These are phyloP conservation scores for Orientallactaga sibirica DNA, from an alignment of 2,797 vertebrate species.

Conservation along the genomic window DNA sequence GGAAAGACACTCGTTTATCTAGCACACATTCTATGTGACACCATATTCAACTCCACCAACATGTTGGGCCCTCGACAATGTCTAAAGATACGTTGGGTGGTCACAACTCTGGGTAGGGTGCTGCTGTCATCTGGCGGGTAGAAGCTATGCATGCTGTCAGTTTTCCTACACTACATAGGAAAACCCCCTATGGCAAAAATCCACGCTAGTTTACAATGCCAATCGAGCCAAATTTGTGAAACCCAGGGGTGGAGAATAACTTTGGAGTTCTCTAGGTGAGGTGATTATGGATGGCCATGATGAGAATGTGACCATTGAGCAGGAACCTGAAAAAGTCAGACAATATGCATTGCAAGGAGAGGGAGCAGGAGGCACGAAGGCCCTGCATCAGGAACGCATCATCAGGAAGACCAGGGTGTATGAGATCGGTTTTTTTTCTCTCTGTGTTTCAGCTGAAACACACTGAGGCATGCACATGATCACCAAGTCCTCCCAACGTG, in stretches of 20 bases:
- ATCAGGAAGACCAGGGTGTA: neutral
- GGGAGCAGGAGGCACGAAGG: neutral
- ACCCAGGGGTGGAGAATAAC: neutral
- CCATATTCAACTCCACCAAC: neutral
- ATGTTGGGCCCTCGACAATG: neutral
- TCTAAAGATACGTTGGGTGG: conserved; percentile 12
- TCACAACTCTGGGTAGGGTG: neutral
- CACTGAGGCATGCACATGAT: neutral
- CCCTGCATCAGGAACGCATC: neutral
- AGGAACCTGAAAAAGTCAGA: neutral
- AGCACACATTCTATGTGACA: neutral
- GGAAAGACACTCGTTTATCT: neutral
- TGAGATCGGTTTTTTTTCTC: neutral
- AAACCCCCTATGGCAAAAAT: neutral
- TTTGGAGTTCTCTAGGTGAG: neutral
- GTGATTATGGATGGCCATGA: neutral
- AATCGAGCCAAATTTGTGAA: too few species aligned
- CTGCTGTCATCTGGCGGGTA: neutral
- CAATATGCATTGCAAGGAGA: neutral
- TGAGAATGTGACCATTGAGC: neutral
- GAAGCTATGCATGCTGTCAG: neutral
- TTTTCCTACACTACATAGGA: neutral
- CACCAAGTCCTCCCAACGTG: too few species aligned
- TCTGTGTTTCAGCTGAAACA: neutral
- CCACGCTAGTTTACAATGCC: too few species aligned